Conservation (phyloP, 2,113 vertebrate species). For the Megaptera novaeangliae region DNA sequence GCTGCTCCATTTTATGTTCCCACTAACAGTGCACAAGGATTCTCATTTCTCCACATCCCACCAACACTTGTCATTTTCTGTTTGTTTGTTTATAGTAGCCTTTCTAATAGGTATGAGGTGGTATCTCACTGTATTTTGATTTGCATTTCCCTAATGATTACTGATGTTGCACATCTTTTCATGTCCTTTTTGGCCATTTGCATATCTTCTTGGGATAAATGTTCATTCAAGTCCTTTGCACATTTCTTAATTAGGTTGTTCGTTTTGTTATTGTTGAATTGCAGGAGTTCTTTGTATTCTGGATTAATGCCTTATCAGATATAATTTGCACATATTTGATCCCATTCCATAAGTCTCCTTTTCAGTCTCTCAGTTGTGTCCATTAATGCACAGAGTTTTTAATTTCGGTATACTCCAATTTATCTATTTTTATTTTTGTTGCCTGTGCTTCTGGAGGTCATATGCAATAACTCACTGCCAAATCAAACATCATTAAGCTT, state of each 20-base stretch:
- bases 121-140: not conserved
- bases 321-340: not conserved
- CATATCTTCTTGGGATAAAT: not conserved
- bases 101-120: not conserved
- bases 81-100: not conserved
- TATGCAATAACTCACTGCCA: not conserved
- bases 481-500: not conserved
- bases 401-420: not conserved
- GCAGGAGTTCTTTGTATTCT: not conserved
- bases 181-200: not conserved
- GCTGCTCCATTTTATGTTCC: not conserved
- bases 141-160: not conserved
- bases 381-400: not conserved
- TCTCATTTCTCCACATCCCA: not conserved
- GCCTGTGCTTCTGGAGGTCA: not conserved
- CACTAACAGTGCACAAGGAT: not conserved
- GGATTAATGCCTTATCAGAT: not conserved
- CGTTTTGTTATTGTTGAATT: not conserved
- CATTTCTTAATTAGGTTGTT: not conserved
- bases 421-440: not conserved
- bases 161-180: not conserved
- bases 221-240: not conserved
- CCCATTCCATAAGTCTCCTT: not conserved
- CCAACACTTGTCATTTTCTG: not conserved
- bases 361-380: not conserved